These are phyloP conservation scores for Lithophane semibrunnea DNA, from an alignment of 2,888 invertebrate species.

Conservation along the genomic window DNA sequence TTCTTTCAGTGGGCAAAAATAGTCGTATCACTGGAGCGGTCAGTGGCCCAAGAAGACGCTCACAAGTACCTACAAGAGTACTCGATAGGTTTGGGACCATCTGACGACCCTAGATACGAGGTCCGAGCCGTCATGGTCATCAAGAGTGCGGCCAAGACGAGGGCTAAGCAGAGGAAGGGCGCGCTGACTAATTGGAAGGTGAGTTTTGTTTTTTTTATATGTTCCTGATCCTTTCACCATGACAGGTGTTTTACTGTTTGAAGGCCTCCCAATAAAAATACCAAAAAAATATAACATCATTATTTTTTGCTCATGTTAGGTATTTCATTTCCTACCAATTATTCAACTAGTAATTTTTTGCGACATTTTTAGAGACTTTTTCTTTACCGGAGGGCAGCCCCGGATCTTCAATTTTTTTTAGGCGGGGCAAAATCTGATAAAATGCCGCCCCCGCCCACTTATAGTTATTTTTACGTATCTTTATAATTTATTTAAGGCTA, in stretches of 20 bases:
- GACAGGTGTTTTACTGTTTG: too few species aligned
- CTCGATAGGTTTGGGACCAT: slow-evolving; percentile 97
- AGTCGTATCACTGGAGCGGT: slow-evolving; percentile 98
- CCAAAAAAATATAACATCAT: too few species aligned
- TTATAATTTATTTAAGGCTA: too few species aligned
- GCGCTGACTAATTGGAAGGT: slow-evolving; percentile 99
- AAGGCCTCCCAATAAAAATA: too few species aligned
- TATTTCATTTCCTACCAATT: too few species aligned
- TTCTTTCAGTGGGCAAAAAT: slow-evolving; percentile 98
- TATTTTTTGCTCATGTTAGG: too few species aligned
- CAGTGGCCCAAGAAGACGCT: slow-evolving; percentile 97
- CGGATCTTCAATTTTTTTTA: too few species aligned
- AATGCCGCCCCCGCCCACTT: too few species aligned
- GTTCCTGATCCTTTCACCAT: too few species aligned
- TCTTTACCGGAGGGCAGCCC: not conserved
- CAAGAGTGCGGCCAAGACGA: slow-evolving; percentile 98
- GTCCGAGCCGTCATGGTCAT: slow-evolving; percentile 99
- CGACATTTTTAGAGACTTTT: not conserved
- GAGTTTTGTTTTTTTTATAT: not conserved
- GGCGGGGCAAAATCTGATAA: too few species aligned
- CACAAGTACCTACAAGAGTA: slow-evolving; percentile 98
- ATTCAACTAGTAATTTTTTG: not conserved
- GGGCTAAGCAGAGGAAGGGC: slow-evolving; percentile 98
- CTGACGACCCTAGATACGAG: slow-evolving; percentile 95
- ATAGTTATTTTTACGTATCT: too few species aligned